A percentile compares a stretch with the other conserved stretches of the same genome.
Evolutionary conservation across 2,113 vertebrate species (phyloP).

Genomic region (Chaenocephalus aceratus): DNA sequence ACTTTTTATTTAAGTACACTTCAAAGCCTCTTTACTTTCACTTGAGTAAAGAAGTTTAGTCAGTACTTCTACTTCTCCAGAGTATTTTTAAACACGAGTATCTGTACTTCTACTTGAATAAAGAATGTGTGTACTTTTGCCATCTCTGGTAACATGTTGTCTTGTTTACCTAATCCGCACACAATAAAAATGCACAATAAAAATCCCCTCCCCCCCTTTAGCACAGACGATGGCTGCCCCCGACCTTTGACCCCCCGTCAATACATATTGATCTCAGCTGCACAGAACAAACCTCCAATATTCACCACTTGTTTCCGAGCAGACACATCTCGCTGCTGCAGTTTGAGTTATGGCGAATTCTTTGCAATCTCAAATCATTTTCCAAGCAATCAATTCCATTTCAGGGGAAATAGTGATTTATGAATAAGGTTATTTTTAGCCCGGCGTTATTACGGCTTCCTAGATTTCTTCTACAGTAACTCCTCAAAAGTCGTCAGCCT

Average conservation of each 20-base stretch:
- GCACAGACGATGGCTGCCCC: constrained; percentile 48
- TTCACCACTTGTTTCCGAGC: constrained; percentile 59
- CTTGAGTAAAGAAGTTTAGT: too few species aligned
- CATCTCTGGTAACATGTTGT: too few species aligned
- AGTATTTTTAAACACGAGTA: too few species aligned
- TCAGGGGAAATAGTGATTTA: background rate
- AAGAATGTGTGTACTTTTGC: too few species aligned
- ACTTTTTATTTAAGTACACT: too few species aligned
- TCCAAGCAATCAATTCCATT: background rate
- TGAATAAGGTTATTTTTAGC: background rate
- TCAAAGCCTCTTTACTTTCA: too few species aligned
- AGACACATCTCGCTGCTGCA: constrained; percentile 9
- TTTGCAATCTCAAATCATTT: background rate
- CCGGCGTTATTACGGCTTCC: background rate
- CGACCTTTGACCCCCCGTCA: constrained; percentile 52
- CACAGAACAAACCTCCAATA: constrained; percentile 68
- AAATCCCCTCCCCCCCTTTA: constrained; percentile 9
- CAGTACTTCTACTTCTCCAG: too few species aligned
- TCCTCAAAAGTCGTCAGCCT: background rate
- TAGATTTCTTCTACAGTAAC: background rate
- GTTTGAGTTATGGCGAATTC: constrained; percentile 3
- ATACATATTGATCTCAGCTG: constrained; percentile 65
- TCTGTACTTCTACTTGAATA: too few species aligned
- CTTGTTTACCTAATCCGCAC: too few species aligned
- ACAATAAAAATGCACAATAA: too few species aligned